These are phyloP conservation scores for Parnassius smintheus DNA, from an alignment of 2,888 invertebrate species.

Conservation along the genomic window DNA sequence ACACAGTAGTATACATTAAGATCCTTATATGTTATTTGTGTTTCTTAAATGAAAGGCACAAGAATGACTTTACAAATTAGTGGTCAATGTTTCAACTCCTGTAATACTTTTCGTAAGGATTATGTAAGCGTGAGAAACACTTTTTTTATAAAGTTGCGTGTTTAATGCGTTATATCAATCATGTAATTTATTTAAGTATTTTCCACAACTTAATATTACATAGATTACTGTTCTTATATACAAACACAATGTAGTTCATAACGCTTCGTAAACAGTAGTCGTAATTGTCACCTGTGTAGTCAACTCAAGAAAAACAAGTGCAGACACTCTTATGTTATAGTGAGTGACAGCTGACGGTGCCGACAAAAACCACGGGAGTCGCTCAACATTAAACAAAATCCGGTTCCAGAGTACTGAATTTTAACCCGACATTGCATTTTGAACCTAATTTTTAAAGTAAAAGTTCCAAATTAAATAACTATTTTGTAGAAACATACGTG, in stretches of 20 bases:
- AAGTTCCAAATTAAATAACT: slow-evolving; percentile 4
- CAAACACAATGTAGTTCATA: too few species aligned
- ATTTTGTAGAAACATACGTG: slow-evolving; percentile 22
- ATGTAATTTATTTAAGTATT: too few species aligned
- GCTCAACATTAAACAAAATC: slow-evolving; percentile 31
- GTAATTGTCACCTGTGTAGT: slow-evolving; percentile 19
- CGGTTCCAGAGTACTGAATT: slow-evolving; percentile 30
- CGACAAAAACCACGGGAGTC: slow-evolving; percentile 31
- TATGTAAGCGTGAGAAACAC: background rate
- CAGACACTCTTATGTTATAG: slow-evolving; percentile 29
- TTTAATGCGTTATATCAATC: too few species aligned
- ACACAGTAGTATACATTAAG: slow-evolving; percentile 2
- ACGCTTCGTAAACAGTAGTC: too few species aligned
- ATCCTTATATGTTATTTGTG: background rate
- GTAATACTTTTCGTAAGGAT: background rate
- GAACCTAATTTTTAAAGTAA: background rate
- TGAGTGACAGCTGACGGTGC: slow-evolving; percentile 37
- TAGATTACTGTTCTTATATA: too few species aligned
- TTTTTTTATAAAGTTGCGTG: background rate
- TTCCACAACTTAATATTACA: too few species aligned
- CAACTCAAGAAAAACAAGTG: slow-evolving; percentile 13
- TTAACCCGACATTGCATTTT: slow-evolving; percentile 9
- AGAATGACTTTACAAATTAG: slow-evolving; percentile 3
- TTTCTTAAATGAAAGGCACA: background rate
- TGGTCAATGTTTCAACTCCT: background rate